Conservation (phyloP, 2,888 invertebrate species). For the Drosophila borborema region DNA sequence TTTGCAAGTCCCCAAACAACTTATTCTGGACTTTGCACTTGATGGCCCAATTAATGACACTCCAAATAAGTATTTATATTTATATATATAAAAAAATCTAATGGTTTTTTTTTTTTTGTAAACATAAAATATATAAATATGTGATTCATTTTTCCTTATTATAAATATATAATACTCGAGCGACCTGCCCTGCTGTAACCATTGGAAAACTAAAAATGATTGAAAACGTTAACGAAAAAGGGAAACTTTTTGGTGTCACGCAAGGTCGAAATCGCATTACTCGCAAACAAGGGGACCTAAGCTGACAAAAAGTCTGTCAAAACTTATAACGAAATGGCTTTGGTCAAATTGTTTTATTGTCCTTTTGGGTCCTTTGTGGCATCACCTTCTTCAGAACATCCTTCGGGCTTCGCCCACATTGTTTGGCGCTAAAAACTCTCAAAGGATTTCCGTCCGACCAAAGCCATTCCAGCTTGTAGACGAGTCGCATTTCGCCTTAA, state of each 20-base stretch:
- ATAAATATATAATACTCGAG: slow-evolving; percentile 2
- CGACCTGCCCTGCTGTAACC: slow-evolving; percentile 18
- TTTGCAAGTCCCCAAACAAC: slow-evolving; percentile 23
- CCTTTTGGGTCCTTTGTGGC: slow-evolving; percentile 28
- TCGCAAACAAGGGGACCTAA: slow-evolving; percentile 24
- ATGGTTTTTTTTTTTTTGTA: not conserved
- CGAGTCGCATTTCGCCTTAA: slow-evolving; percentile 17
- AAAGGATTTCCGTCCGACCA: slow-evolving; percentile 43
- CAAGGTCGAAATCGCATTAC: slow-evolving; percentile 27
- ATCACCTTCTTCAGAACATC: not conserved
- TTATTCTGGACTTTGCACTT: slow-evolving; percentile 48
- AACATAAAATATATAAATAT: slow-evolving; percentile 9
- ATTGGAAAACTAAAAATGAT: slow-evolving; percentile 68
- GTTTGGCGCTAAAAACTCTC: slow-evolving; percentile 43
- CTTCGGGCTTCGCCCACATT: slow-evolving; percentile 11
- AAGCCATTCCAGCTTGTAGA: not conserved
- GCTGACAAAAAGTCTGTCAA: slow-evolving; percentile 44
- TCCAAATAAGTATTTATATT: slow-evolving; percentile 36
- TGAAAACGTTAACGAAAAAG: slow-evolving; percentile 64
- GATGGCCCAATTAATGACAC: slow-evolving; percentile 71
- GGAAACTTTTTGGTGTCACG: slow-evolving; percentile 41
- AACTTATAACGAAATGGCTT: slow-evolving; percentile 70
- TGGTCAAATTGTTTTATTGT: slow-evolving; percentile 70
- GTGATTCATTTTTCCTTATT: slow-evolving; percentile 10
- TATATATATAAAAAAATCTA: not conserved